A percentile compares a stretch with the other conserved stretches of the same genome.
phyloP scores from a whole-genome alignment of 2,797 vertebrate genomes.

The Cheracebus regulus region DNA sequence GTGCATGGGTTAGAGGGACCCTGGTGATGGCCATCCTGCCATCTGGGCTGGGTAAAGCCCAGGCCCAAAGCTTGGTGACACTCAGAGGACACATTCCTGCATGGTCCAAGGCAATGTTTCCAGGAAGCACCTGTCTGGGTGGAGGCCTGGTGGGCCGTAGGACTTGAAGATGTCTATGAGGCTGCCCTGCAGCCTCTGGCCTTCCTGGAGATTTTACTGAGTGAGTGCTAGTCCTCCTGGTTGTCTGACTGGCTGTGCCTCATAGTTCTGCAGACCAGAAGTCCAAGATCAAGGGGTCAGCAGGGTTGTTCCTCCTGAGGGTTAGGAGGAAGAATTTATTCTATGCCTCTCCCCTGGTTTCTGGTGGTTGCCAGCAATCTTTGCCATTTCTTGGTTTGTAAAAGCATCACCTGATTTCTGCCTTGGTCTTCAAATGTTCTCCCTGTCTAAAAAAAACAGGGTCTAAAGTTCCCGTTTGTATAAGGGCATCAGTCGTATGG shows the following conservation, averaged over 20 bases:
- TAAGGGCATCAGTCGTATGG: not conserved
- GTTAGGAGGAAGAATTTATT: not conserved
- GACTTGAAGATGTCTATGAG: too few species aligned
- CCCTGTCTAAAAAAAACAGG: not conserved
- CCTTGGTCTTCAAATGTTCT: not conserved
- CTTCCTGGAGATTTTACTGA: too few species aligned
- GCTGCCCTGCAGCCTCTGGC: not conserved
- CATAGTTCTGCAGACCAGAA: not conserved
- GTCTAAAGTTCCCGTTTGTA: not conserved
- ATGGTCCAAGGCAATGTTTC: not conserved
- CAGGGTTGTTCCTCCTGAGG: not conserved
- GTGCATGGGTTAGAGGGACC: not conserved
- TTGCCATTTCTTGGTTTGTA: not conserved
- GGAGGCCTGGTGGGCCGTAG: not conserved
- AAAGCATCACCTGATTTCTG: not conserved
- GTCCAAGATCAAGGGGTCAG: not conserved
- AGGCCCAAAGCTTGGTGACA: not conserved
- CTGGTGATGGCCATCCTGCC: not conserved
- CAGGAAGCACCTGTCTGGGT: not conserved
- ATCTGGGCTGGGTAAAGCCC: not conserved
- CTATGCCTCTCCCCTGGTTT: too few species aligned
- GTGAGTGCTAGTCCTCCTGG: too few species aligned
- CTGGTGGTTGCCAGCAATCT: not conserved
- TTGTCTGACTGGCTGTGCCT: not conserved
- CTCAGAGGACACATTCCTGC: not conserved